Evolutionary conservation across 53 echinoderm and acorn worm species (phyloP).

Genomic region (Stichopus horrens): DNA sequence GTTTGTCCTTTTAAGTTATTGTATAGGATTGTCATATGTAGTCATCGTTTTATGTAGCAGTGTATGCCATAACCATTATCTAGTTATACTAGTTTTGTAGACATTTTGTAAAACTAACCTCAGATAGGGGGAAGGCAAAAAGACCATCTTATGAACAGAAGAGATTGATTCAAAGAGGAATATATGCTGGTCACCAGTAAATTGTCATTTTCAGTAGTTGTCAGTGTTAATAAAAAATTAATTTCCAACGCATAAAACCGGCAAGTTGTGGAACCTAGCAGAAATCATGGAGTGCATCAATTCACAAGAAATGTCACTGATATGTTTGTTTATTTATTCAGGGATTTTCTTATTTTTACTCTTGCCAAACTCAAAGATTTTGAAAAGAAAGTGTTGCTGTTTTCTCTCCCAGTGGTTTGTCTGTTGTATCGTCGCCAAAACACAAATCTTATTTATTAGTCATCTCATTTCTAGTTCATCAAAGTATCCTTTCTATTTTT

Average conservation of each 20-base stretch:
- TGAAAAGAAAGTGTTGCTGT: neutral
- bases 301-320: neutral
- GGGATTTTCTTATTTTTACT: slow-evolving; percentile 25
- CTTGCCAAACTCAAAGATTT: slow-evolving; percentile 23
- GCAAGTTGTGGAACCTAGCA: too few relatives aligned
- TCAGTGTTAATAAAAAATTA: too few relatives aligned
- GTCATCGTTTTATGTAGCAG: slow-evolving; percentile 8
- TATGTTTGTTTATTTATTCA: slow-evolving; percentile 11
- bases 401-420: neutral
- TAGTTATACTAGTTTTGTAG: slow-evolving; percentile 21
- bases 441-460: neutral
- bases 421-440: neutral
- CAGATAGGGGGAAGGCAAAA: too few relatives aligned
- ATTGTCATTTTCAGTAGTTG: too few relatives aligned
- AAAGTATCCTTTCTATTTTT: neutral
- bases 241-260: too few relatives aligned
- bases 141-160: too few relatives aligned
- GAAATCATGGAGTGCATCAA: too few relatives aligned
- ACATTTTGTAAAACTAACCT: neutral
- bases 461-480: neutral
- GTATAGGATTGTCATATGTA: slow-evolving; percentile 11
- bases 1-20: neutral
- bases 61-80: neutral
- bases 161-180: too few relatives aligned
- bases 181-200: too few relatives aligned